phyloP scores from a whole-genome alignment of 37 sponge, comb jelly and placozoan species.

The Amphimedon queenslandica region DNA sequence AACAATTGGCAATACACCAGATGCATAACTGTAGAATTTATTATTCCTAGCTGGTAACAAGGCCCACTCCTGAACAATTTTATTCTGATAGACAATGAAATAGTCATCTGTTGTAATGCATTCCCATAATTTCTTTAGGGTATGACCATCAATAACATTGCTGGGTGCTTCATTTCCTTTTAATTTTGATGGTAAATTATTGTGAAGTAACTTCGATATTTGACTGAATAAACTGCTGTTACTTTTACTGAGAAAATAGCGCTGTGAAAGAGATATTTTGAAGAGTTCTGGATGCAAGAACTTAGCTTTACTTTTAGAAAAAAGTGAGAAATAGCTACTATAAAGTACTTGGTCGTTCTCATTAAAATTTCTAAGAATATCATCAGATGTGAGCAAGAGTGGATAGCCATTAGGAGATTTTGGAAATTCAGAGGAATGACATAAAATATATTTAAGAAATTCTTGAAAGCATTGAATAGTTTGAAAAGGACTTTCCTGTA shows the following conservation, averaged over 20 bases:
- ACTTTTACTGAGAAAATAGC: slow-evolving; percentile 7
- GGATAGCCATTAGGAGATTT: slow-evolving; percentile 11
- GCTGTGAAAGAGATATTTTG: neutral
- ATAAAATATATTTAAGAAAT: neutral
- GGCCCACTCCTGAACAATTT: neutral
- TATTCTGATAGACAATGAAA: neutral
- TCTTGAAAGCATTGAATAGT: neutral
- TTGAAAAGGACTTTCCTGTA: neutral
- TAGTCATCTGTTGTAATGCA: neutral
- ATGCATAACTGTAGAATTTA: neutral
- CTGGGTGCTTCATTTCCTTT: too few species aligned
- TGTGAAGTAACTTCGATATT: too few species aligned
- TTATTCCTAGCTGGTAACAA: neutral
- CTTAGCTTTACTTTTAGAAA: neutral
- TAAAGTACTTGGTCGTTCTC: neutral
- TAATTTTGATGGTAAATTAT: too few species aligned
- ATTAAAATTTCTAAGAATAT: slow-evolving; percentile 14
- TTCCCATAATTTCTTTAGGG: too few species aligned
- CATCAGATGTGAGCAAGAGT: slow-evolving; percentile 34
- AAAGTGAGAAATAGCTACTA: neutral
- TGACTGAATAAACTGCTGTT: too few species aligned
- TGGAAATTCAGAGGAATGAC: slow-evolving; percentile 8
- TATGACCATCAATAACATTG: too few species aligned
- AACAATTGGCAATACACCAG: neutral
- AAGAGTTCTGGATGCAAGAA: slow-evolving; percentile 43